Conservation (phyloP, 2,113 vertebrate species). For the Sylvia atricapilla region DNA sequence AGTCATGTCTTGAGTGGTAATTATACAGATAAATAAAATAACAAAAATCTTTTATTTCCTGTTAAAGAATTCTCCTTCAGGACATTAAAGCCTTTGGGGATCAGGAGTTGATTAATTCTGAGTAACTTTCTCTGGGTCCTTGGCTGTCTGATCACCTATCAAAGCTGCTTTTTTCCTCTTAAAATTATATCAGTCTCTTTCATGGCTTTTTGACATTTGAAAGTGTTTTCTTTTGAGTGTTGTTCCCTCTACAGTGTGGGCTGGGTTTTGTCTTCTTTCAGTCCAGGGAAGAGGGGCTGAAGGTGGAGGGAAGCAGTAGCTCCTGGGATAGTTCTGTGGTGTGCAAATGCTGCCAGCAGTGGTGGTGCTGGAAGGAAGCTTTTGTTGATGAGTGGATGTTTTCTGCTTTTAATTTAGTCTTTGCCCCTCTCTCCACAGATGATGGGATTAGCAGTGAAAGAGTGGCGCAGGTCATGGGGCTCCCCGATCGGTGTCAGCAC, state of each 20-base stretch:
- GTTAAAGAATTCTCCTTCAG: conserved; percentile 19
- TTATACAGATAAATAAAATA: background rate
- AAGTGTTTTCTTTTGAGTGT: background rate
- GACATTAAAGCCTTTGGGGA: conserved; percentile 63
- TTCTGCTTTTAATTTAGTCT: background rate
- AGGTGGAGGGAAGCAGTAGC: conserved; percentile 31
- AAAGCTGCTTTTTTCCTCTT: conserved; percentile 59
- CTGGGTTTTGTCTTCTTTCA: background rate
- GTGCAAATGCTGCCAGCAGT: background rate
- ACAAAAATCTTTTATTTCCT: background rate
- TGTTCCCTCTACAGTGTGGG: background rate
- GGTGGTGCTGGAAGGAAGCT: background rate
- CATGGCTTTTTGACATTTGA: conserved; percentile 8
- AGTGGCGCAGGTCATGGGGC: conserved; percentile 96
- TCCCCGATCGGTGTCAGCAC: conserved; percentile 92
- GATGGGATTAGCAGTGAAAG: conserved; percentile 93
- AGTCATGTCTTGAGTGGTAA: background rate
- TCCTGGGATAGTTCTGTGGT: background rate
- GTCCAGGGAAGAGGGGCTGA: conserved; percentile 4
- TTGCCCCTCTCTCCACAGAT: conserved; percentile 76
- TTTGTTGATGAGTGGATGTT: background rate
- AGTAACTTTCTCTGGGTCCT: conserved; percentile 65
- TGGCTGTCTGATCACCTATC: conserved; percentile 68
- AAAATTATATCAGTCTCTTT: conserved; percentile 21
- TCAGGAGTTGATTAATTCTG: conserved; percentile 66